Base-by-base conservation (phyloP, 2,888 invertebrate species). In the Sarcophaga caerulescens region DNA sequence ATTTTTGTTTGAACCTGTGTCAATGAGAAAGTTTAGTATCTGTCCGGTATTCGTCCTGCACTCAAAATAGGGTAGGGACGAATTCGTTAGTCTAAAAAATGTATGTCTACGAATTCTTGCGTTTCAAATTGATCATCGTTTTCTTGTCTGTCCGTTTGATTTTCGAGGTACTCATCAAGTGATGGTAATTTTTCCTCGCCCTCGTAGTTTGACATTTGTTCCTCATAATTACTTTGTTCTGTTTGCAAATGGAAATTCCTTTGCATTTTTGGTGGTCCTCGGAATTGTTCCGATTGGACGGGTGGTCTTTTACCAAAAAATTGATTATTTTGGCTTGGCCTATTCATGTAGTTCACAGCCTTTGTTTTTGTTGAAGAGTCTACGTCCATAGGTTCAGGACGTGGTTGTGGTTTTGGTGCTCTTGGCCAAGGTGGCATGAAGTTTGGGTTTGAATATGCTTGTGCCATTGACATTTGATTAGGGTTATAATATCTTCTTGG, bases 81-180 rank as follows among this genome's bases (percentile, higher is more conserved):
- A 69, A 21, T 77, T n/a, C 6, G 78, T 70, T 78, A 70, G 63
- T 19, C 62, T 78, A 78, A 78, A 74, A 78, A 78, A 78, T 78
- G 62, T 4, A 79, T 71, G 6, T 79, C 70, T 10, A 19, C 14
- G 14, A 66, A 66, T 14, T 76, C 35, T 4, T 57, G 63, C 11
- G 35, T 23, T n/a, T 66, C 66, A 10, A 52, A 66, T 66, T 66
- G 47, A 47, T 23, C 52, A 47, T n/a, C n/a, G 23, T 21, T 12
- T 14, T 69, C 21, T 59, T 57, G 59, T 47, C 10, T 47, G 21
- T 70, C 4, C 23, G 23, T 2, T 66, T 73, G 44, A 17, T 45
- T 14, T 44, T 45, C 44, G 19, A 45, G 19, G 12, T 69, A 19
- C 21, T 19, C 69, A 44, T 73, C 62, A 11, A 45, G 2, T 44